A percentile compares a stretch with the other conserved stretches of the same genome.
Evolutionary conservation across 2,113 vertebrate genomes (phyloP).

Genomic region (Saguinus midas): DNA sequence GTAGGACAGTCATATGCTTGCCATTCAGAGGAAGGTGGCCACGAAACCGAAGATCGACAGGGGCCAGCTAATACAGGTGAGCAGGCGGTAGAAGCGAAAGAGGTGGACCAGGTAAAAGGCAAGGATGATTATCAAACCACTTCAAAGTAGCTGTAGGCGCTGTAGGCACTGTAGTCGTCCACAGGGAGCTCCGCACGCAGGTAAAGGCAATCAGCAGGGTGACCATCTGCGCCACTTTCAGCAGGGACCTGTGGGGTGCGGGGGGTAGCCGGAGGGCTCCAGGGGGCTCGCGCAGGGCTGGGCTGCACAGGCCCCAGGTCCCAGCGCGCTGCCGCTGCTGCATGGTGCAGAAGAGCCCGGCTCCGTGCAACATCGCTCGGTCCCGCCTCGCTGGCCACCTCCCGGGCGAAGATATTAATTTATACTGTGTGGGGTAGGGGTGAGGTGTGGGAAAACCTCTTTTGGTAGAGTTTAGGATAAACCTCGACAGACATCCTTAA

Average conservation of each 20-base stretch:
- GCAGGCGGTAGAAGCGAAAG: conserved; percentile 87
- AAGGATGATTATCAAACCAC: conserved; percentile 92
- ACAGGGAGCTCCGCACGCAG: conserved; percentile 83
- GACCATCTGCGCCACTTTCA: conserved; percentile 78
- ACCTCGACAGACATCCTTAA: background rate
- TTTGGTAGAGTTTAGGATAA: background rate
- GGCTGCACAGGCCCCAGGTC: background rate
- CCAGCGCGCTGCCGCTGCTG: conserved; percentile 64
- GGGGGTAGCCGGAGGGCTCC: conserved; percentile 65
- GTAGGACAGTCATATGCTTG: conserved; percentile 93
- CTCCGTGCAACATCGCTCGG: conserved; percentile 78
- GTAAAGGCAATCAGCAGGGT: conserved; percentile 90
- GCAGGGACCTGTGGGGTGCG: conserved; percentile 49
- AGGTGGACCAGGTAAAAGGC: conserved; percentile 92
- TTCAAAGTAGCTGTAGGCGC: conserved; percentile 90
- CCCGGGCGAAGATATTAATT: background rate
- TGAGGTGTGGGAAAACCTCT: background rate
- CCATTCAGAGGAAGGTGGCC: conserved; percentile 89
- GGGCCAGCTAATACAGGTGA: conserved; percentile 94
- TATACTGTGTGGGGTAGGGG: background rate
- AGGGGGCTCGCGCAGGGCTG: background rate
- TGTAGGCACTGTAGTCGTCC: conserved; percentile 81
- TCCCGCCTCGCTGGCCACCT: conserved; percentile 20
- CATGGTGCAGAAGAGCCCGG: conserved; percentile 80
- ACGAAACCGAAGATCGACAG: conserved; percentile 93